Evolutionary conservation across 1,140 invertebrate species (phyloP), one percentile per base, ranked within the genome.

Genomic region (Bombus balteatus): DNA sequence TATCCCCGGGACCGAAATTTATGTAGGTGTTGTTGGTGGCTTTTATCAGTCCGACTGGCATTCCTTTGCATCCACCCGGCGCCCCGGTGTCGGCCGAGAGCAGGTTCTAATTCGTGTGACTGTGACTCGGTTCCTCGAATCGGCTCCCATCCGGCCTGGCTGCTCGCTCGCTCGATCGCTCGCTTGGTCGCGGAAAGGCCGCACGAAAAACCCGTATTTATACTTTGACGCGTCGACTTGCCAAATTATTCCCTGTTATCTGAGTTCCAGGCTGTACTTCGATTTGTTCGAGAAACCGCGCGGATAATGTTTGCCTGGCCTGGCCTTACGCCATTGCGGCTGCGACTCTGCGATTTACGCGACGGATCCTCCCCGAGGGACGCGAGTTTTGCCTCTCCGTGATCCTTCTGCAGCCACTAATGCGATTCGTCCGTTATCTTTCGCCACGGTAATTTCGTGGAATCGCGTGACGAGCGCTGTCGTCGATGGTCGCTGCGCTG

Each of bases 1-100:
- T 94, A 95, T 95, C 93, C 92, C 92, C 72, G 73, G 91, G 75
- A 90, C 89, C 92, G 90, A 94, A 95, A 95, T 95, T 95, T 95
- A 95, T 95, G 94, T 95, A 95, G 95, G 94, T 95, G 95, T 95
- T 95, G 94, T 91, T 93, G 93, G 90, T 93, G 92, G 94, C 93
- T 94, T 95, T 95, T 95, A 95, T 95, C 95, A 95, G 94, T 89
- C 84, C 93, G 90, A 91, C 91, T 94, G 93, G 93, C 94, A 95
- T 95, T 95, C 95, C 94, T 94, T 85, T 86, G 90, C 93, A 92
- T 94, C 93, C 93, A 94, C 89, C 92, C 93, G 94, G 94, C 94
- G 94, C 94, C 94, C 95, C 88, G 91, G 86, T 93, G 95, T 95
- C 94, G 94, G 94, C 94, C 90, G 88, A 92, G 91, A 95, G 92